Evolutionary conservation across 2,888 invertebrate species (phyloP), one percentile per base, ranked within the genome.

Genomic region (Lumbricus terrestris): DNA sequence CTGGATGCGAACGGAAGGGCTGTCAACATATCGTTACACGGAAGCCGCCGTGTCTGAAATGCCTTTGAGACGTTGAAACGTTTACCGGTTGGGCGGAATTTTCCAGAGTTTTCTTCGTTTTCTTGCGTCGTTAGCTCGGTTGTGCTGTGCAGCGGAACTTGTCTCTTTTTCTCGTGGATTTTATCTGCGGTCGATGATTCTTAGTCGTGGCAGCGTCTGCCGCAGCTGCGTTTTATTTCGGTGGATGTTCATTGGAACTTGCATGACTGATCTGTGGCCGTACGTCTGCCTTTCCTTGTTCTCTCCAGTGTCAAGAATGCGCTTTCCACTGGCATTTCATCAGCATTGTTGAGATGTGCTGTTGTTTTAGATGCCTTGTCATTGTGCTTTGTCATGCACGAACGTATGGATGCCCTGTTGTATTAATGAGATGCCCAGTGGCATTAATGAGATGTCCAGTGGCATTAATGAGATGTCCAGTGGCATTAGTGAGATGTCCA

Each of bases 21-120:
- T 69, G 69, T 69, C 69, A n/a, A 69, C 69, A 69, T 69, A 69
- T 69, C 69, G 6, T 69, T 69, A n/a, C 69, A 4, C 69, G 13
- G 69, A 69, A 69, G n/a, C 69, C 69, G n/a, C 69, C n/a, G n/a
- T n/a, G 69, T n/a, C 69, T n/a, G 13, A 69, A 69, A 69, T 69
- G 69, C 69, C 69, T 69, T 69, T 69, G 69, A 13, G 69, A 69
- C 29, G n/a, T 69, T 29, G 69, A n/a, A 69, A 69, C 69, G 69
- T 69, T 29, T 6, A 69, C 69, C 69, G 29, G 69, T 69, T 69
- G n/a, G n/a, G 69, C 69, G n/a, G 69, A 69, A 11, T 69, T 69
- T 69, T 69, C 69, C 69, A 69, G 69, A 69, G 69, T 69, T 69
- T 69, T 69, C 69, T 69, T 69, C 69, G 69, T 69, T 69, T 69